Conservation (phyloP, 2,113 vertebrate species). For the Ailuropoda melanoleuca region DNA sequence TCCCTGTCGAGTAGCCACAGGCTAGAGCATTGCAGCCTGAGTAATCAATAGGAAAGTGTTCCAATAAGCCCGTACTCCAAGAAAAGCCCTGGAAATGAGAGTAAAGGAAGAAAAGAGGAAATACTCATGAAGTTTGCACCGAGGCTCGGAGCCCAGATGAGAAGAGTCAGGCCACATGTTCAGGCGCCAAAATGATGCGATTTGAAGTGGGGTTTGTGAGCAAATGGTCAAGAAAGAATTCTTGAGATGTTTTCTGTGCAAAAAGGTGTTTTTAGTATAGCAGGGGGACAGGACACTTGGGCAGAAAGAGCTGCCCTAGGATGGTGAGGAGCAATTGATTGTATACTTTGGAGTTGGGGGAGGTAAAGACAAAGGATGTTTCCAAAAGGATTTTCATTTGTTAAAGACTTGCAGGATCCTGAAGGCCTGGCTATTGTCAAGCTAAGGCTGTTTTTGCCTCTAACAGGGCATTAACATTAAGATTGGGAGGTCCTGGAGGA, state of each 20-base stretch:
- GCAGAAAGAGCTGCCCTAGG: not conserved
- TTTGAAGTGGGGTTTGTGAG: not conserved
- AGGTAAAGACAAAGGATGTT: not conserved
- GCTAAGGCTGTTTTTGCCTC: not conserved
- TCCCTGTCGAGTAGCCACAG: no score
- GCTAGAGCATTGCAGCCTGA: no score
- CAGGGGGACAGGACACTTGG: not conserved
- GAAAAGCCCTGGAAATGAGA: no score
- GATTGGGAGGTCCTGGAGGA: not conserved
- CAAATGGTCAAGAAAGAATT: no score
- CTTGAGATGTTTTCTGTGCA: not conserved
- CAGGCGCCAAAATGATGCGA: not conserved
- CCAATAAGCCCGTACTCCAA: no score
- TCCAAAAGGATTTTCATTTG: not conserved
- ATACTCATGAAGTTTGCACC: no score
- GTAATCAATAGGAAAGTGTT: no score
- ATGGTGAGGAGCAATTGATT: not conserved
- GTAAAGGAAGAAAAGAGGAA: no score
- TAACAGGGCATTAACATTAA: not conserved
- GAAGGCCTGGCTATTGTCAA: not conserved
- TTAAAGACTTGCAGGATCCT: not conserved
- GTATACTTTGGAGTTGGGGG: not conserved
- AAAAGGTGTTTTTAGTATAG: not conserved
- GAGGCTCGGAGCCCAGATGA: no score
- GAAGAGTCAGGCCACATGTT: no score